Base-by-base conservation (phyloP, 2,113 vertebrate species). In the Cinclus cinclus region DNA sequence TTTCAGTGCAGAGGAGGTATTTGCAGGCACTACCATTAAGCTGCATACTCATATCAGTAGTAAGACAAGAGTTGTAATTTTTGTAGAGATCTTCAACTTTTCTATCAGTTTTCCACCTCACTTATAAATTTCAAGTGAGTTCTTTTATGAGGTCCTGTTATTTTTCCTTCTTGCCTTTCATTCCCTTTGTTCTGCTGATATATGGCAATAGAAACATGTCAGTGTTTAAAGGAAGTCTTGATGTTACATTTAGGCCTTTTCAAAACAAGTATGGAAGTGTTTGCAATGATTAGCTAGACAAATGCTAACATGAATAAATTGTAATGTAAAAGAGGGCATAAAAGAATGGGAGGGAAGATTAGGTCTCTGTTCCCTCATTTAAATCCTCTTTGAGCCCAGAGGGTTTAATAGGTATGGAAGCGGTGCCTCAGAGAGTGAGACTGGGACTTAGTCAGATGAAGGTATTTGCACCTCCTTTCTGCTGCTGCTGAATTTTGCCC, bases 401-500 rank as follows among this genome's bases (percentile, higher is more conserved):
- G 64, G 80, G 64, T 90, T 90, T 90, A 83, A 78, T 27, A 80
- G 76, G 52, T 65, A 52, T 39, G 60, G 46, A 71, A 88, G 52
- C 37, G 75, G 47, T 82, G 79, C 88, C 83, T 85, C 17, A 42
- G 83, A 95, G 94, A 84, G 49, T 2, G 42, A 20, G 44, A 79
- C 0, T 87, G 80, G 42, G 84, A 63, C 4, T 91, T 89, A 24
- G 35, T 37, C 35, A 37, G 35, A 37, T 37, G 35, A 37, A 37
- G 35, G 35, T 37, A 37, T 37, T 37, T 37, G 35, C 35, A 37
- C 35, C 35, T 37, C 35, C 35, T 95, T 94, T 82, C n/a, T 92
- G 63, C 63, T 60, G 81, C 20, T 6, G 52, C 89, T 70, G 84
- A 67, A 77, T 96, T 92, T 96, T 94, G 87, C 92, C 92, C 91